Base-by-base conservation (phyloP, 2,797 vertebrate species). In the Gymnothorax reevesii region DNA sequence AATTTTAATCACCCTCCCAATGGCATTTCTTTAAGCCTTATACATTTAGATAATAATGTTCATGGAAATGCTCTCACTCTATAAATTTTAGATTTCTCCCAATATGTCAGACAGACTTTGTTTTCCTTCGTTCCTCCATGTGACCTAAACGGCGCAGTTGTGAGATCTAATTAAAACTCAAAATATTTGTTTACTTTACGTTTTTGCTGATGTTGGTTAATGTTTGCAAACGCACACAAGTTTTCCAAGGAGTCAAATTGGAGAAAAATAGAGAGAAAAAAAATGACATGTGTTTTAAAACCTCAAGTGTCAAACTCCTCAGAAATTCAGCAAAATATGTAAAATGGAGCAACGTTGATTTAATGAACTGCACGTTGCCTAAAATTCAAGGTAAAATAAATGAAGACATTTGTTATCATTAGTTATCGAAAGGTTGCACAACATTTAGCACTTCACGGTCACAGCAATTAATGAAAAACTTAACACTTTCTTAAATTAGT, bases 31-130 rank as follows among this genome's bases (percentile, higher is more conserved):
- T 96, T 96, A 95, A 93, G 93, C 93, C 92, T 96, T 96, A 90
- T 95, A 95, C 96, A 95, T 97, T 98, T 97, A 96, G 96, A 96
- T 97, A 98, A 97, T 97, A 96, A 94, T 95, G 95, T 97, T 97
- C 97, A 98, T 98, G 98, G 96, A 98, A 98, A 99, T 98, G 90
- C 86, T 92, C 91, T 86, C 94, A 95, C 98, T 98, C 97, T 97
- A 98, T 99, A 98, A 97, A 99, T 98, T 98, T 99, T 98, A 97
- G 95, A 98, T 99, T 97, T 96, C 93, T 97, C 96, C 96, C 95
- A 94, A 97, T 98, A 96, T 94, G 95, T 73, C 69, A 15, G 25
- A 27, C 25, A 10, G 27, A 42, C 6, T 75, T 27, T 75, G 33
- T 75, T 27, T 73, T 42, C 12, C 4, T 7, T 5, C 97, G 96